Evolutionary conservation across 64 coral and sea anemone genomes (phyloP).

Genomic region (Astreopora myriophthalma): DNA sequence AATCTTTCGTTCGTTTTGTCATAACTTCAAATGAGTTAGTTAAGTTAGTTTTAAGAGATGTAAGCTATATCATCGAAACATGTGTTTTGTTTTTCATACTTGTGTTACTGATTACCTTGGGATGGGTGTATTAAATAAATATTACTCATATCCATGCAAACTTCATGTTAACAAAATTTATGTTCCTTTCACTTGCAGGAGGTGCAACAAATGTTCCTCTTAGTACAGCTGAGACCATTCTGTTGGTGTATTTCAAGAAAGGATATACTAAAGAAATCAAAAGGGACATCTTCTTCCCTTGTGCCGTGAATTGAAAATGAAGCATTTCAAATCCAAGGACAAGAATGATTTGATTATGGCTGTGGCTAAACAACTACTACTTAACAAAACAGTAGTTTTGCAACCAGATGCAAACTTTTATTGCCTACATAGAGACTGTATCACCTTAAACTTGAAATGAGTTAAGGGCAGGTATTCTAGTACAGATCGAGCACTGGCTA

Average conservation of each 20-base stretch:
- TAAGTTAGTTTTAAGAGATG: too few species aligned
- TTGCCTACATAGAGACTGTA: conserved; percentile 52
- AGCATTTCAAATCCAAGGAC: conserved; percentile 51
- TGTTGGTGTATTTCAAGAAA: conserved; percentile 63
- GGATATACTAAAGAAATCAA: conserved; percentile 69
- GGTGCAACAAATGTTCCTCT: conserved; percentile 53
- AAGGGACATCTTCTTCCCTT: conserved; percentile 53
- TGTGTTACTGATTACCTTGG: not conserved
- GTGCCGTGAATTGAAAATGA: conserved; percentile 37
- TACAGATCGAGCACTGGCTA: not conserved
- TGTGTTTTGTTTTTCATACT: not conserved
- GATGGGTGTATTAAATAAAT: not conserved
- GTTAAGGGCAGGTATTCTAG: not conserved
- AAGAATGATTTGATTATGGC: conserved; percentile 60
- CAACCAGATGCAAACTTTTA: conserved; percentile 62
- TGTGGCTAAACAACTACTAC: conserved; percentile 39
- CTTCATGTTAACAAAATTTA: not conserved
- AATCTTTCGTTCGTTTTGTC: too few species aligned
- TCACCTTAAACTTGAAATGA: not conserved
- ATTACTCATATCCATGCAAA: not conserved
- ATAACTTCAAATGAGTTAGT: too few species aligned
- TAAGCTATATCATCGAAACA: too few species aligned
- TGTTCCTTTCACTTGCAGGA: conserved; percentile 11
- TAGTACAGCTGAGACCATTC: conserved; percentile 58
- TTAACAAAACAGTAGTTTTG: conserved; percentile 29